These are phyloP conservation scores for Ericerus pela DNA, from an alignment of 1,140 invertebrate genomes.

Conservation along the genomic window DNA sequence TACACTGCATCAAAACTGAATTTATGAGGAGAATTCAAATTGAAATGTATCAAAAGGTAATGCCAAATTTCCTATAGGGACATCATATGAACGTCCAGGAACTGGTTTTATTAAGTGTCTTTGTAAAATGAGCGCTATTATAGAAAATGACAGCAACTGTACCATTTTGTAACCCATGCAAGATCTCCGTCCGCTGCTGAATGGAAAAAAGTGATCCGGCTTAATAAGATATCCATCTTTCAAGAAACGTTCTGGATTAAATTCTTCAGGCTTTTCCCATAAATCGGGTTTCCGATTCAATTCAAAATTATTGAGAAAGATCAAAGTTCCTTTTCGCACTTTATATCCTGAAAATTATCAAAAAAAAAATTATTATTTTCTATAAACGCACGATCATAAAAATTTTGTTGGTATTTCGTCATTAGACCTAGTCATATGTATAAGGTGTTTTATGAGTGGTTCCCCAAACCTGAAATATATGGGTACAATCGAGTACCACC, in stretches of 20 bases:
- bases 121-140: conserved; percentile 49
- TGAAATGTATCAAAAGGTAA: conserved; percentile 24
- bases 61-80: conserved; percentile 26
- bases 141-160: conserved; percentile 53
- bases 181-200: conserved; percentile 68
- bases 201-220: conserved; percentile 63
- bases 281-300: conserved; percentile 56
- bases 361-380: conserved; percentile 10
- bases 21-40: conserved; percentile 20
- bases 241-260: conserved; percentile 58
- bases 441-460: too few relatives aligned
- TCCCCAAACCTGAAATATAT: too few relatives aligned
- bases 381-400: background rate
- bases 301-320: conserved; percentile 79
- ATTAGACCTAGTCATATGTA: too few relatives aligned
- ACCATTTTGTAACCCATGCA: conserved; percentile 79
- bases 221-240: conserved; percentile 30
- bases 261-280: conserved; percentile 55
- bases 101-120: conserved; percentile 20
- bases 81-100: conserved; percentile 16
- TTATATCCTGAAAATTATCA: conserved; percentile 36
- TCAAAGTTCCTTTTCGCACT: conserved; percentile 60
- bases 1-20: too few relatives aligned
- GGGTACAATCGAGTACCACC: too few relatives aligned
- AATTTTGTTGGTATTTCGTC: too few relatives aligned